Conservation (phyloP, 2,113 vertebrate genomes). For the Vireo altiloquus region DNA sequence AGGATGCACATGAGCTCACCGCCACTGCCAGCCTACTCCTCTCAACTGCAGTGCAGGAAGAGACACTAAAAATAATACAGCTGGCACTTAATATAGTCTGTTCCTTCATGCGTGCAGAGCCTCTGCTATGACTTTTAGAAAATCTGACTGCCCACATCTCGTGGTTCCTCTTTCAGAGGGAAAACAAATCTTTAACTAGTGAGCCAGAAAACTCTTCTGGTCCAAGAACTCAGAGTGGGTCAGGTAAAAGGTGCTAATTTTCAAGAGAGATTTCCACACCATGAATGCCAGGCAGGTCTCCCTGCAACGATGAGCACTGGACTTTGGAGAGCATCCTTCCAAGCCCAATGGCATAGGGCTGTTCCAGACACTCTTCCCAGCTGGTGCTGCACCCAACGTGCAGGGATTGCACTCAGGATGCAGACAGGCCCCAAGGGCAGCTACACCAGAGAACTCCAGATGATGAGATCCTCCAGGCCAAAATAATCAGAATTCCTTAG, state of each 20-base stretch:
- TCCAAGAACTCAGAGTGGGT: background rate
- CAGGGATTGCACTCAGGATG: background rate
- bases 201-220: background rate
- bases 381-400: accelerated
- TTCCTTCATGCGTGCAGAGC: background rate
- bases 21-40: background rate
- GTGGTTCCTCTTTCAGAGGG: background rate
- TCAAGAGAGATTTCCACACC: background rate
- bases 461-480: background rate
- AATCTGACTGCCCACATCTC: background rate
- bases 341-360: accelerated
- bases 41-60: background rate
- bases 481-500: background rate
- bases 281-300: background rate
- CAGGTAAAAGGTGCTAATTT: background rate
- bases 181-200: background rate
- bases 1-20: background rate
- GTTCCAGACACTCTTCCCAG: background rate
- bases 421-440: background rate
- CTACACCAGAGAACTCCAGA: background rate
- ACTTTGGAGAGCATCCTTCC: background rate
- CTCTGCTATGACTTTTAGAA: background rate
- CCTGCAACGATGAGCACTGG: accelerated
- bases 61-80: constrained; percentile 8
- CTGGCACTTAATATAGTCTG: background rate